Conservation (phyloP, 2,888 invertebrate species). For the Prosapia bicincta region DNA sequence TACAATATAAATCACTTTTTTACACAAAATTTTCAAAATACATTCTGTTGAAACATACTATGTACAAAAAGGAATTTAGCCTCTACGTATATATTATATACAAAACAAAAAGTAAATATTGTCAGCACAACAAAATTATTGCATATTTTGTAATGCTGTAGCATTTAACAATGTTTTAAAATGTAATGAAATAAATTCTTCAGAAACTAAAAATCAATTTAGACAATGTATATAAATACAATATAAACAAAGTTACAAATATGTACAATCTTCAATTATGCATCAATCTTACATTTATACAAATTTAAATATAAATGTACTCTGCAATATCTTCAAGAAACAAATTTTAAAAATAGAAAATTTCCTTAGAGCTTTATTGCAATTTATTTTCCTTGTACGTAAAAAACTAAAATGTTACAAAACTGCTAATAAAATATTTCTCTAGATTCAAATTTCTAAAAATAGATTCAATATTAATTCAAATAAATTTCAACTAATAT, state of each 20-base stretch:
- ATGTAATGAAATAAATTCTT: slow-evolving; percentile 22
- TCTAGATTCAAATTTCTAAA: no score
- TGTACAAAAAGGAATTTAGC: neutral
- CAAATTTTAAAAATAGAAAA: no score
- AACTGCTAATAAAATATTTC: no score
- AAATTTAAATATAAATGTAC: neutral
- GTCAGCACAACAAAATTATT: neutral
- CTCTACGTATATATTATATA: neutral
- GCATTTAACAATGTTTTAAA: no score
- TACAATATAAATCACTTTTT: neutral
- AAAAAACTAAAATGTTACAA: no score
- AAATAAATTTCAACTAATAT: no score
- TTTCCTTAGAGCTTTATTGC: no score
- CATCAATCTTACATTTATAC: neutral
- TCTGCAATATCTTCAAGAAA: neutral
- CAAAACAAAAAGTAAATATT: neutral
- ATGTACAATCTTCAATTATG: slow-evolving; percentile 5
- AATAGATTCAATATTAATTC: no score
- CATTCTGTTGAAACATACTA: neutral
- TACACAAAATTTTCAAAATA: neutral
- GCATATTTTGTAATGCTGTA: slow-evolving; percentile 19
- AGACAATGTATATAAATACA: slow-evolving; percentile 26
- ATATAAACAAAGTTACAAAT: slow-evolving; percentile 27
- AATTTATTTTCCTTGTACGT: no score
- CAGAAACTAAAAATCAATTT: neutral